Percentiles rank a stretch among this genome's conserved stretches.
Conservation (phyloP, 2,113 vertebrate species). For the Corythornis madagascariensis region DNA sequence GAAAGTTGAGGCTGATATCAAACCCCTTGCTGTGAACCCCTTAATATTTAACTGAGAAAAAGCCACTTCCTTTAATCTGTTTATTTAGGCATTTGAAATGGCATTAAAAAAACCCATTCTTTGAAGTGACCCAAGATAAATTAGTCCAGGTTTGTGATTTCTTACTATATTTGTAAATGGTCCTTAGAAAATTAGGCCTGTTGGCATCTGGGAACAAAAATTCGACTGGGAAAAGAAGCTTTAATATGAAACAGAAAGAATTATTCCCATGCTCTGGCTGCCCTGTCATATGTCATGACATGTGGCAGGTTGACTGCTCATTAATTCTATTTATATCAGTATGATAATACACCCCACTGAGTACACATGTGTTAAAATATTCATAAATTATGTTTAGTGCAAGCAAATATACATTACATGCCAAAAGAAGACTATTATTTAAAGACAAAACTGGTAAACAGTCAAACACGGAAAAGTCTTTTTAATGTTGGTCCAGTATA, state of each 20-base stretch:
- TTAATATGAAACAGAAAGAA: slow-evolving; percentile 73
- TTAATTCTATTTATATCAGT: slow-evolving; percentile 98
- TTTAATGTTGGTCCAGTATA: slow-evolving; percentile 50
- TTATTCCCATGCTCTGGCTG: slow-evolving; percentile 74
- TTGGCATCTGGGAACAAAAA: slow-evolving; percentile 68
- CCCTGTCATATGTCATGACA: slow-evolving; percentile 83
- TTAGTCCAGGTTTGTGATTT: slow-evolving; percentile 44
- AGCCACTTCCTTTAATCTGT: not conserved
- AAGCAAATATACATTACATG: slow-evolving; percentile 79
- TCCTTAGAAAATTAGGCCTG: slow-evolving; percentile 57
- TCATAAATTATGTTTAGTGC: slow-evolving; percentile 88
- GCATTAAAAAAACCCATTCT: slow-evolving; percentile 29
- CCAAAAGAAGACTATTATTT: slow-evolving; percentile 77
- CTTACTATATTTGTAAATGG: slow-evolving; percentile 48
- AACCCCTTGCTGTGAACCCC: not conserved
- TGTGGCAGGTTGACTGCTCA: slow-evolving; percentile 93
- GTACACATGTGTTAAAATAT: slow-evolving; percentile 99
- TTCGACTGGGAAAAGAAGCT: slow-evolving; percentile 59
- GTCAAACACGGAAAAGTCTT: slow-evolving; percentile 61
- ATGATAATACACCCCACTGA: slow-evolving; percentile 96
- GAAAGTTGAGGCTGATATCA: not conserved
- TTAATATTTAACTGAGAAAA: not conserved
- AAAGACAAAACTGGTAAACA: slow-evolving; percentile 78
- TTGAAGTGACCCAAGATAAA: slow-evolving; percentile 31
- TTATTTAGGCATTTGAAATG: slow-evolving; percentile 39